Evolutionary conservation across 2,113 vertebrate genomes (phyloP), one percentile per base, ranked within the genome.

Genomic region (Himantopus leucocephalus): DNA sequence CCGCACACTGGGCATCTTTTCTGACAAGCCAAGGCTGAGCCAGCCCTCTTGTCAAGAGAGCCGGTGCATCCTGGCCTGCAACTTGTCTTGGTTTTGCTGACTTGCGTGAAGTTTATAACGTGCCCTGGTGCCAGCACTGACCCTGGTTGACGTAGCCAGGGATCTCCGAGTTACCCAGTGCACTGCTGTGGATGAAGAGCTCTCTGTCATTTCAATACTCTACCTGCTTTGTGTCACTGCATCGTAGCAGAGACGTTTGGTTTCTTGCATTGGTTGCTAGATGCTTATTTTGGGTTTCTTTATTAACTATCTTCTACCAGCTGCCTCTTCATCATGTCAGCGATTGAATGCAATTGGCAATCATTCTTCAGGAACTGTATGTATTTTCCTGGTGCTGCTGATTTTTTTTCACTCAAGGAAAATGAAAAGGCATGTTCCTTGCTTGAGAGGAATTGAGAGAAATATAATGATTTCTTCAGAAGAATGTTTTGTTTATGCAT

Each of bases 341-440:
- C 1, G 6, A 20, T 32, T 87, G 52, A 91, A 50, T 56, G 58
- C 71, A 70, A 50, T 50, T 73, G 76, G 81, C 67, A 95, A 73
- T 95, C 34, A 39, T 82, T 90, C 67, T 83, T 76, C 68, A 45
- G 81, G 62, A 92, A 5, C 53, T 60, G 37, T 21, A 24, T n/a
- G 59, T 73, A 34, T 73, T 90, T 93, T 92, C 86, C 41, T 84
- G 59, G 56, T 92, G 62, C 88, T 92, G 34, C 13, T 76, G 71
- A 78, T 12, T 92, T 87, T 95, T 94, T 94, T 85, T 87, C 37
- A 52, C 30, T 72, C 70, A n/a, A n/a, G 84, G 90, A 92, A 86
- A 86, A 91, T 76, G 76, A 62, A 63, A 91, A 94, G 41, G 58
- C 19, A 10, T 71, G 47, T 52, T 45, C 18, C 59, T 62, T 93